phyloP scores from a whole-genome alignment of 2,888 invertebrate genomes.

The Athripsodes cinereus region DNA sequence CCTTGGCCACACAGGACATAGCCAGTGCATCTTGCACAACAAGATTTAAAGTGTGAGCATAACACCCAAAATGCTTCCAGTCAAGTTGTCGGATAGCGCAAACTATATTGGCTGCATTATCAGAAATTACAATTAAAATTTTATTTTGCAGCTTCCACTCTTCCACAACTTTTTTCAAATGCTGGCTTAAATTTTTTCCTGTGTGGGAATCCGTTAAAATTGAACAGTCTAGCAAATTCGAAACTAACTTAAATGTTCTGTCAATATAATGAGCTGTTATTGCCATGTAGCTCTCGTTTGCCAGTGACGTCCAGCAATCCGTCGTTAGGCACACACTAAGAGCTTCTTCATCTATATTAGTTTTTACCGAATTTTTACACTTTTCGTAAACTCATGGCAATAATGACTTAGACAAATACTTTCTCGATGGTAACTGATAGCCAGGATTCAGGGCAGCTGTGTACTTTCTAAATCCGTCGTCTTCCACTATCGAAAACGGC shows the following conservation, averaged over 20 bases:
- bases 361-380: not conserved
- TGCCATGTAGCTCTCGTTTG: not conserved
- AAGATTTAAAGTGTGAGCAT: not conserved
- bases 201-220: not conserved
- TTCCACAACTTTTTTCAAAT: not conserved
- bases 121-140: not conserved
- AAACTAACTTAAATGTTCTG: too few species aligned
- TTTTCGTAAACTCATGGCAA: not conserved
- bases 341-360: not conserved
- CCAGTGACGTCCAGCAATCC: not conserved
- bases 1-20: not conserved
- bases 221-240: not conserved
- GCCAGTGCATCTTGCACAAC: not conserved
- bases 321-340: not conserved
- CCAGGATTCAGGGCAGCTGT: not conserved
- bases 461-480: not conserved
- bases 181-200: not conserved
- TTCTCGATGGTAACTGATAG: conserved; percentile 1
- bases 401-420: not conserved
- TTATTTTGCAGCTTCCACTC: not conserved
- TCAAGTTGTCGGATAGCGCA: not conserved
- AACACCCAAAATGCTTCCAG: not conserved
- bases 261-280: not conserved
- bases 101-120: not conserved
- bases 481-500: not conserved